Evolutionary conservation across 2,797 vertebrate species (phyloP), one percentile per base, ranked within the genome.

Genomic region (Carcharodon carcharias): DNA sequence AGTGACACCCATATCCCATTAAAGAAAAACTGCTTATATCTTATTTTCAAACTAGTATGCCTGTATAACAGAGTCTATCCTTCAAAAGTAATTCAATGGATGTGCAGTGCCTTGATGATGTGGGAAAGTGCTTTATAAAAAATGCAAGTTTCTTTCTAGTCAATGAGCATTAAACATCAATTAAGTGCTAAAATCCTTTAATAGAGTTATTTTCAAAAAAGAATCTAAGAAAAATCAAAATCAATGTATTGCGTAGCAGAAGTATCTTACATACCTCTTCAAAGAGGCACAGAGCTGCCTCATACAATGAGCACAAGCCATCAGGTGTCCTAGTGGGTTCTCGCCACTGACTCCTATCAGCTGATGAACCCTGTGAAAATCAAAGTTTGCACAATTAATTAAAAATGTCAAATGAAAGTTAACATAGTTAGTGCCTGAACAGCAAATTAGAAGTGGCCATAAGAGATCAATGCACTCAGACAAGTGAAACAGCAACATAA

Each of bases 311-410:
- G 96, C 99, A 99, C 5, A 99, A 97, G 69, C 99, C 99, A 58
- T 99, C 99, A 1, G 98, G 97, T 0, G 98, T 99, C 96, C 99
- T 98, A 0, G 98, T 99, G 50, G 99, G 99, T 96, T 99, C 99
- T 96, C 98, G 98, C 99, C 99, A 99, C 96, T 99, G 99, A 97
- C 98, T 99, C 94, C 99, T 98, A 97, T 99, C 99, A 80, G 98
- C 98, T 71, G 99, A 99, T 0, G 99, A 99, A 96, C 99, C 99
- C 99, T 99, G 96, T 31, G 97, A 96, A 96, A 80, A 97, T 96
- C 96, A 89, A 96, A 89, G n/a, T 56, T 63, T 69, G 31, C 21
- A 50, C 63, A 67, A 40, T 35, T 8, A 31, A 96, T 87, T 31
- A 54, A 96, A 93, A 92, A 18, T 21, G 5, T 18, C 96, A 96